These are phyloP conservation scores for Upupa epops DNA, from an alignment of 2,113 vertebrate species.

Conservation along the genomic window DNA sequence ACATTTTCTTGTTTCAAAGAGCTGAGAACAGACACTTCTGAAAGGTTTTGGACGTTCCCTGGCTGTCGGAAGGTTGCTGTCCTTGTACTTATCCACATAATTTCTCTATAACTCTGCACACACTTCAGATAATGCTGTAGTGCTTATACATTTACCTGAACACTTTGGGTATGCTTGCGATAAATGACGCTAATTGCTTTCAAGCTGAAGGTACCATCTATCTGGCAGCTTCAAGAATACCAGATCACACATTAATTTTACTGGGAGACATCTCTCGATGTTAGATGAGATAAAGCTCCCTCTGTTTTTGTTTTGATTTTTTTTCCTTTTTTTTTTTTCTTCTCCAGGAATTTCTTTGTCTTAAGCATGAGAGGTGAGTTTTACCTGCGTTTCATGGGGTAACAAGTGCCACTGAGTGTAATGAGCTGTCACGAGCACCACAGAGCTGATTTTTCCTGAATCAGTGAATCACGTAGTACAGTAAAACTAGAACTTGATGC, in stretches of 20 bases:
- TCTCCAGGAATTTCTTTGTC: neutral
- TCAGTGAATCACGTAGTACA: neutral
- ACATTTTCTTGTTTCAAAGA: neutral
- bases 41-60: neutral
- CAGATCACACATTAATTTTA: neutral
- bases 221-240: neutral
- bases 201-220: neutral
- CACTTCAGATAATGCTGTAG: neutral
- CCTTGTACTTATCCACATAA: neutral
- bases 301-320: neutral
- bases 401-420: constrained; percentile 20
- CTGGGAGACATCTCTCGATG: neutral
- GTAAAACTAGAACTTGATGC: constrained; percentile 32
- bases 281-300: neutral
- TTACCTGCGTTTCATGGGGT: neutral
- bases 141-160: neutral
- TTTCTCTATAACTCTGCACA: neutral
- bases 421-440: constrained; percentile 6
- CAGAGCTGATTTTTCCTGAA: constrained; percentile 9
- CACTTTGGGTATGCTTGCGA: neutral
- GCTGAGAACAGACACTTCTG: neutral
- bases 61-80: neutral
- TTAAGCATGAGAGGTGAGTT: neutral
- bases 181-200: constrained; percentile 25
- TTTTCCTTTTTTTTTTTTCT: neutral